These are phyloP conservation scores for Ctenopoma multispine DNA, from an alignment of 2,797 vertebrate genomes.

Conservation along the genomic window DNA sequence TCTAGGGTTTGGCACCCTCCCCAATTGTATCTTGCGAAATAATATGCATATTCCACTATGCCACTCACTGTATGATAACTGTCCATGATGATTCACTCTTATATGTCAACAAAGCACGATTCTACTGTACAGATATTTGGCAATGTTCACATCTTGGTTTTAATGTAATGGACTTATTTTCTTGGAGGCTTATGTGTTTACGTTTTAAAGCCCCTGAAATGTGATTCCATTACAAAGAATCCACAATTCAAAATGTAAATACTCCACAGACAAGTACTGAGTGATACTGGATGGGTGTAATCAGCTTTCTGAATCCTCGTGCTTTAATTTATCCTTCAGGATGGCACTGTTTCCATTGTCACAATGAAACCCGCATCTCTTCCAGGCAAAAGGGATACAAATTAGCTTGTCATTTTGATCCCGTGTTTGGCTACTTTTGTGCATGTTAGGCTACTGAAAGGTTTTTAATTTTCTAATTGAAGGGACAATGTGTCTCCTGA, in stretches of 20 bases:
- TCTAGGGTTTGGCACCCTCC: conserved; percentile 40
- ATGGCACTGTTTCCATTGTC: conserved; percentile 22
- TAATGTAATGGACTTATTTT: conserved; percentile 24
- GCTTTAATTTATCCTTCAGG: conserved; percentile 40
- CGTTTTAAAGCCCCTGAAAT: conserved; percentile 25
- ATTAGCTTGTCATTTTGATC: conserved; percentile 47
- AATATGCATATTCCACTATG: conserved; percentile 67
- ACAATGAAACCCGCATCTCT: conserved; percentile 24
- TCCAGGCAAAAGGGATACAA: conserved; percentile 14
- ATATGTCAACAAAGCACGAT: conserved; percentile 60
- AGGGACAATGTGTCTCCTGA: conserved; percentile 45
- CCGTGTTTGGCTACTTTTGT: conserved; percentile 41
- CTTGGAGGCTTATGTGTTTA: conserved; percentile 16
- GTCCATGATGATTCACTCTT: conserved; percentile 51
- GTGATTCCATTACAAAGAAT: conserved; percentile 14
- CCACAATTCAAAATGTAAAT: conserved; percentile 71
- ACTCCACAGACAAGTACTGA: conserved; percentile 35
- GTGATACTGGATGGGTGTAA: conserved; percentile 17
- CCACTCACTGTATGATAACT: conserved; percentile 72
- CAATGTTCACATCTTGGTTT: conserved; percentile 34
- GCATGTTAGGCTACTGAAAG: conserved; percentile 53
- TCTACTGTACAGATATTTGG: conserved; percentile 65
- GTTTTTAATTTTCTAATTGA: conserved; percentile 6
- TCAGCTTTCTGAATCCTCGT: conserved; percentile 26
- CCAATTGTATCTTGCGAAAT: conserved; percentile 31